Evolutionary conservation across 2,888 invertebrate genomes (phyloP).

Genomic region (Helleia helle): DNA sequence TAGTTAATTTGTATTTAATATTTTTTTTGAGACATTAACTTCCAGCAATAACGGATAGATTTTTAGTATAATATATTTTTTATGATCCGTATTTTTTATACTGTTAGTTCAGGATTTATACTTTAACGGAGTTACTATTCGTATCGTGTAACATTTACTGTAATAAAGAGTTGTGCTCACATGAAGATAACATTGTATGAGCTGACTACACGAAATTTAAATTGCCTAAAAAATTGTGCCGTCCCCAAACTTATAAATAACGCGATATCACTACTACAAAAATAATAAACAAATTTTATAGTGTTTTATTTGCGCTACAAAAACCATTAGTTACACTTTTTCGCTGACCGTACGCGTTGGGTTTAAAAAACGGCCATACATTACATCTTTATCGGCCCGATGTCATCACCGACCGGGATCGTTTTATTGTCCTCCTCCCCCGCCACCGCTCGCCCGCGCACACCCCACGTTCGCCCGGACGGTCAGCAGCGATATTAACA

Average conservation of each 20-base stretch:
- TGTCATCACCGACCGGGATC: conserved; percentile 4
- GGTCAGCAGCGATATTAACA: neutral
- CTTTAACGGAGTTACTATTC: no score
- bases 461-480: neutral
- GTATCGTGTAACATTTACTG: no score
- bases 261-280: neutral
- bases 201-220: no score
- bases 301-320: neutral
- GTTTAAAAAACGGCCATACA: conserved; percentile 3
- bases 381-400: neutral
- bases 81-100: no score
- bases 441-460: neutral
- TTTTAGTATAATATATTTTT: no score
- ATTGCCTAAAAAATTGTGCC: no score
- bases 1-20: no score
- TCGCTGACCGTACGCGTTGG: neutral
- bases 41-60: no score
- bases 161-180: no score
- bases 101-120: no score
- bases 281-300: neutral
- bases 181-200: no score
- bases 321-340: neutral
- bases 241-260: neutral
- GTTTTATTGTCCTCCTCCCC: conserved; percentile 8
- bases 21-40: no score